phyloP scores from a whole-genome alignment of 2,888 invertebrate genomes.

The Catocala sponsa region DNA sequence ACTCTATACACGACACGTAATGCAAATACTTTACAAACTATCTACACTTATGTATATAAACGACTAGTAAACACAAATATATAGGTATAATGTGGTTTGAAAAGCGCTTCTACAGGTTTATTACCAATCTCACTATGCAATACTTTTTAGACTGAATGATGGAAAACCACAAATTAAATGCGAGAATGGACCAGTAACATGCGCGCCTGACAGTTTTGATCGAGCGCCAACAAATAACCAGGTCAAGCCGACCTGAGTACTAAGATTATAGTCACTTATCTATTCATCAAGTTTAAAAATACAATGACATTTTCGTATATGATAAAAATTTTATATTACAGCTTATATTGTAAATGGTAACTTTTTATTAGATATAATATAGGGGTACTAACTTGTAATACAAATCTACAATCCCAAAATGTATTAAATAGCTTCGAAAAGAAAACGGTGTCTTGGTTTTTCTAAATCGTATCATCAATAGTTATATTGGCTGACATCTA shows the following conservation, averaged over 20 bases:
- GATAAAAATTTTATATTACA: slow-evolving; percentile 14
- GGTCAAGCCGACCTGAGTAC: slow-evolving; percentile 57
- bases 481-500: slow-evolving; percentile 7
- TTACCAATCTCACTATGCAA: slow-evolving; percentile 17
- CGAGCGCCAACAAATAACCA: slow-evolving; percentile 68
- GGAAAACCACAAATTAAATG: slow-evolving; percentile 62
- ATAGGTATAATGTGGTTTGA: slow-evolving; percentile 16
- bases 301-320: slow-evolving; percentile 30
- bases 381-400: neutral
- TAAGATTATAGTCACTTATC: slow-evolving; percentile 42
- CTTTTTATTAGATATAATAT: slow-evolving; percentile 5
- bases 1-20: slow-evolving; percentile 27
- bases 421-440: too few relatives aligned
- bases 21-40: slow-evolving; percentile 16
- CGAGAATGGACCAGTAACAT: slow-evolving; percentile 66
- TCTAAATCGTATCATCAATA: neutral
- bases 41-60: slow-evolving; percentile 34
- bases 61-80: slow-evolving; percentile 11
- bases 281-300: slow-evolving; percentile 53
- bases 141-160: slow-evolving; percentile 39
- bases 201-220: slow-evolving; percentile 68
- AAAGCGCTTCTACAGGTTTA: slow-evolving; percentile 14
- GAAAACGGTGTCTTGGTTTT: neutral
- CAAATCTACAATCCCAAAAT: too few relatives aligned
- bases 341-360: slow-evolving; percentile 21